phyloP scores from a whole-genome alignment of 2,888 invertebrate genomes.

The Ophioninae sp. region DNA sequence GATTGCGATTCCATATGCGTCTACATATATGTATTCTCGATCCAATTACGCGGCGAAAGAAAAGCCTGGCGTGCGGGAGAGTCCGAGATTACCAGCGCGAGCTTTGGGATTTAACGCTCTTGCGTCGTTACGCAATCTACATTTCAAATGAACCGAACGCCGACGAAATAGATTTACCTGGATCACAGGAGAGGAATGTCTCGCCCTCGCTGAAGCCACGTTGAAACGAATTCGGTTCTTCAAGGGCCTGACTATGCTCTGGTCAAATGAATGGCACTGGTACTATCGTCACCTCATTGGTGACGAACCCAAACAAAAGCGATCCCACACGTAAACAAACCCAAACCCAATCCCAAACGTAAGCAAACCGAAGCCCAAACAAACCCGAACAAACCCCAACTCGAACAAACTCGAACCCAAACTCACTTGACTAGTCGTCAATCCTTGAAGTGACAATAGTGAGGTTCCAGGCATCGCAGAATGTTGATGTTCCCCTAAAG shows the following conservation, averaged over 20 bases:
- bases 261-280: neutral
- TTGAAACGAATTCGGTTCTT: neutral
- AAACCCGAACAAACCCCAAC: too few relatives aligned
- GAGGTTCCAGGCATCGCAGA: neutral
- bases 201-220: neutral
- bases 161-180: slow-evolving; percentile 17
- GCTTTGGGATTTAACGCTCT: slow-evolving; percentile 47
- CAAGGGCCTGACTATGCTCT: neutral
- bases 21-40: slow-evolving; percentile 37
- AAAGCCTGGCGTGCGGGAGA: slow-evolving; percentile 1
- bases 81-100: neutral
- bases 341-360: too few relatives aligned
- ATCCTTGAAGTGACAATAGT: neutral
- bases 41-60: slow-evolving; percentile 49
- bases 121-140: slow-evolving; percentile 53
- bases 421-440: neutral
- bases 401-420: neutral
- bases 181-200: slow-evolving; percentile 21
- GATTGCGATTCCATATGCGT: slow-evolving; percentile 45
- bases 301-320: too few relatives aligned
- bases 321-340: too few relatives aligned
- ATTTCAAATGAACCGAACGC: slow-evolving; percentile 53
- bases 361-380: too few relatives aligned
- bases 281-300: neutral
- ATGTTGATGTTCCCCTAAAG: neutral